Evolutionary conservation across 1,140 invertebrate species (phyloP), one percentile per base, ranked within the genome.

Genomic region (Euura lappo): DNA sequence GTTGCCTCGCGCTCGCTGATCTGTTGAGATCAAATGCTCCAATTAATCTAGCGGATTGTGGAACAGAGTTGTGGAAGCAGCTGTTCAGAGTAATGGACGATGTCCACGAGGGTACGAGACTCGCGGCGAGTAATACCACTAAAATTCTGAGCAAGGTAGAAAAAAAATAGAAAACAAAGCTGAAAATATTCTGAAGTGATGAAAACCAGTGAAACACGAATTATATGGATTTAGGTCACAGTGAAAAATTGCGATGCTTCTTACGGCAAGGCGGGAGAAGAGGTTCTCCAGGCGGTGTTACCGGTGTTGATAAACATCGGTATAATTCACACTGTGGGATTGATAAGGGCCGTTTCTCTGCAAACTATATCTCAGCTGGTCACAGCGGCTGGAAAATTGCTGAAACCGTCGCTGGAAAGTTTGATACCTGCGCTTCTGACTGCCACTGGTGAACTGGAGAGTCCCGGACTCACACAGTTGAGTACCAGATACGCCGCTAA

Each of bases 61-160:
- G 80, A 44, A 82, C 87, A 0, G 91, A 93, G 77, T 87, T 98
- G 3, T 97, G 96, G 95, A 89, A 89, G 8, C 93, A 94, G 81
- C 86, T 97, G 46, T 96, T 98, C 80, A 87, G 95, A 46, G 96
- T 98, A 0, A 94, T 97, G 92, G 97, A 98, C 85, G 97, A 98
- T 86, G 95, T 97, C 79, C 97, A 98, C 82, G 96, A 97, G 83
- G 93, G 92, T 43, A 97, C 97, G 0, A 88, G 97, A 72, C 88
- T 91, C 75, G 93, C 94, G 3, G 97, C 97, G 45, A 93, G 91
- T 45, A 90, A 91, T 74, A 94, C 96, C 0, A 91, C 94, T 3
- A 92, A 91, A 78, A 89, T 93, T 67, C 87, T 98, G 2, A 94
- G 94, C 78, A 95, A 95, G 85, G 94, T 96, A 85, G 87, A 44